Evolutionary conservation across 2,888 invertebrate genomes (phyloP).

Genomic region (Lissonota sp.): DNA sequence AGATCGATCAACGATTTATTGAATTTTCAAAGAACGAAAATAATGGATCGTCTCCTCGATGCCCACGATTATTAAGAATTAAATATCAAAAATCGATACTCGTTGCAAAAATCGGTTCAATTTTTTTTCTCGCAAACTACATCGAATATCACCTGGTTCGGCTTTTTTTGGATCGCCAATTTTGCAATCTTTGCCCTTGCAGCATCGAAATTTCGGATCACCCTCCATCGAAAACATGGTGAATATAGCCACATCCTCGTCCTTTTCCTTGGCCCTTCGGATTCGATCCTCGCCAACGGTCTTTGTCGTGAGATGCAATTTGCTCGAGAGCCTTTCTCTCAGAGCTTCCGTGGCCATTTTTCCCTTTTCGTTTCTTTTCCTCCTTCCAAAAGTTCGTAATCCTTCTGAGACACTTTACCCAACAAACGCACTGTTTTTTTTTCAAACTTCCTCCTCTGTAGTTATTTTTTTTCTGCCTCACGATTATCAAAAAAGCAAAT

Average conservation of each 20-base stretch:
- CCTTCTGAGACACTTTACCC: conserved; percentile 36
- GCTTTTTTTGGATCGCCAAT: conserved; percentile 91
- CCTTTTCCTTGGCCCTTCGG: conserved; percentile 91
- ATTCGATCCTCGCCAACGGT: conserved; percentile 94
- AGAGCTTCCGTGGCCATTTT: conserved; percentile 91
- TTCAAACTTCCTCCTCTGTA: neutral
- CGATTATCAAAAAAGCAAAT: too few species aligned
- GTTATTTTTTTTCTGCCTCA: conserved; percentile 12
- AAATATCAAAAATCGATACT: too few species aligned
- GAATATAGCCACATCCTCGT: conserved; percentile 94
- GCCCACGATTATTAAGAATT: too few species aligned
- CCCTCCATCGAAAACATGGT: conserved; percentile 93
- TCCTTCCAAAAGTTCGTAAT: conserved; percentile 20
- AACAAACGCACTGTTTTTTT: conserved; percentile 31
- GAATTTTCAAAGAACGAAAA: too few species aligned
- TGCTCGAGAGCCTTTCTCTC: conserved; percentile 89
- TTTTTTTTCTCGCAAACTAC: conserved; percentile 2
- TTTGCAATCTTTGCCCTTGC: conserved; percentile 90
- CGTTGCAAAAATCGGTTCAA: neutral
- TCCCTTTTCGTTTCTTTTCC: neutral
- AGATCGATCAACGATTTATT: too few species aligned
- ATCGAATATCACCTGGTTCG: conserved; percentile 88
- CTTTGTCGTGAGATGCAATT: conserved; percentile 90
- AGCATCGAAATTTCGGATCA: conserved; percentile 91
- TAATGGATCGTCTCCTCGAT: too few species aligned